phyloP scores from a whole-genome alignment of 2,113 vertebrate species.

The Cheirogaleus medius region DNA sequence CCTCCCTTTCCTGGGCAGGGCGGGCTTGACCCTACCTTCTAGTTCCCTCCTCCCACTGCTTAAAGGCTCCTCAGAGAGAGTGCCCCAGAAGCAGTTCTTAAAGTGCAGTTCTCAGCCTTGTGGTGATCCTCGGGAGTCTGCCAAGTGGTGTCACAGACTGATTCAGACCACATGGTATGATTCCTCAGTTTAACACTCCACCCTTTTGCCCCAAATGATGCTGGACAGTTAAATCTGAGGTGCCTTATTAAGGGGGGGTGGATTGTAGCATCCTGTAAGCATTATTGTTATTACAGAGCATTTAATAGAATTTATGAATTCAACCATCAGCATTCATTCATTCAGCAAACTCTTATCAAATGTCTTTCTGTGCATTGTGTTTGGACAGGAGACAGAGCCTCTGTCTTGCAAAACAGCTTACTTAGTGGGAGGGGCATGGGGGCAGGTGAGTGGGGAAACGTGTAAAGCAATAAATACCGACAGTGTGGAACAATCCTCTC shows the following conservation, averaged over 20 bases:
- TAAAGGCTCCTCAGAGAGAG: neutral
- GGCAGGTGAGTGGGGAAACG: neutral
- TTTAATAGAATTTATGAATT: neutral
- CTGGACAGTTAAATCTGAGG: neutral
- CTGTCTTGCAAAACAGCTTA: neutral
- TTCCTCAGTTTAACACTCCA: neutral
- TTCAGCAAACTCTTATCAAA: neutral
- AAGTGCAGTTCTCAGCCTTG: neutral
- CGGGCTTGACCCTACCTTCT: neutral
- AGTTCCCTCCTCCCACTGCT: too few relatives aligned
- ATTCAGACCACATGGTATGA: neutral
- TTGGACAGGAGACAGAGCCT: neutral
- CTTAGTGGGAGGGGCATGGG: fast-evolving
- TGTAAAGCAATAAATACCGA: neutral
- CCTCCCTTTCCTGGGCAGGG: neutral
- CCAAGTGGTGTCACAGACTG: neutral
- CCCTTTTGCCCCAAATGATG: too few relatives aligned
- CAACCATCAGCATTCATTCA: neutral
- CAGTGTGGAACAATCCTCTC: neutral
- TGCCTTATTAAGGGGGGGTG: fast-evolving
- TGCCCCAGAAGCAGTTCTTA: neutral
- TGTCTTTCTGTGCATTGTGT: neutral
- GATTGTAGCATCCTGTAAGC: fast-evolving
- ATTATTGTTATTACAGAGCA: neutral
- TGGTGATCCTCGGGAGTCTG: neutral